Conservation (phyloP, 2,888 invertebrate species). For the Phania funesta region DNA sequence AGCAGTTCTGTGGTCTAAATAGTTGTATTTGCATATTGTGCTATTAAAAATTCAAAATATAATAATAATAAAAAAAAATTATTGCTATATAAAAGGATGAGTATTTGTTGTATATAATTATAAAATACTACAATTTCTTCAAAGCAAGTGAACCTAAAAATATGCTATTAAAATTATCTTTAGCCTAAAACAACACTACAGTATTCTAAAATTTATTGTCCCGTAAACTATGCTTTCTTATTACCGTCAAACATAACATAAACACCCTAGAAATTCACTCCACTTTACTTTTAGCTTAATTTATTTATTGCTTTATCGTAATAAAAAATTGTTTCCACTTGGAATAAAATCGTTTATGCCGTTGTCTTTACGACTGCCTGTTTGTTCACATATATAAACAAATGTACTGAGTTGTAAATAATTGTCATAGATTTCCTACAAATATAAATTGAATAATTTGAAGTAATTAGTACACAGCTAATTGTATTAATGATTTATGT, state of each 20-base stretch:
- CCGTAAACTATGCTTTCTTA: neutral
- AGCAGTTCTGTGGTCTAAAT: too few species aligned
- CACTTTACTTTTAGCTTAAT: neutral
- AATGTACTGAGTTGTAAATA: constrained; percentile 68
- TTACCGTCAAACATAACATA: neutral
- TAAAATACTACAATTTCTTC: neutral
- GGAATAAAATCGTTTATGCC: neutral
- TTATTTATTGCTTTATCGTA: constrained; percentile 11
- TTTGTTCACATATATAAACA: too few species aligned
- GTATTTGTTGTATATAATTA: too few species aligned
- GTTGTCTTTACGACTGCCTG: neutral
- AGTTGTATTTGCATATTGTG: too few species aligned
- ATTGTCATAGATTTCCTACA: constrained; percentile 68
- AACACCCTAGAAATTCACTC: neutral
- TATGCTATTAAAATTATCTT: neutral
- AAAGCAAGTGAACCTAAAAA: neutral
- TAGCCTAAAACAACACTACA: neutral
- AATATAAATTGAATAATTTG: constrained; percentile 80
- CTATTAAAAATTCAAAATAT: too few species aligned
- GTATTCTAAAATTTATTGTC: neutral
- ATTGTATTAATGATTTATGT: constrained; percentile 70
- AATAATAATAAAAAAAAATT: too few species aligned
- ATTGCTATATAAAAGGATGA: too few species aligned
- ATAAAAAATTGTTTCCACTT: constrained; percentile 20
- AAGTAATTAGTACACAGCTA: constrained; percentile 77